Conservation (phyloP, 2,888 invertebrate species). For the Ormia ochracea region DNA sequence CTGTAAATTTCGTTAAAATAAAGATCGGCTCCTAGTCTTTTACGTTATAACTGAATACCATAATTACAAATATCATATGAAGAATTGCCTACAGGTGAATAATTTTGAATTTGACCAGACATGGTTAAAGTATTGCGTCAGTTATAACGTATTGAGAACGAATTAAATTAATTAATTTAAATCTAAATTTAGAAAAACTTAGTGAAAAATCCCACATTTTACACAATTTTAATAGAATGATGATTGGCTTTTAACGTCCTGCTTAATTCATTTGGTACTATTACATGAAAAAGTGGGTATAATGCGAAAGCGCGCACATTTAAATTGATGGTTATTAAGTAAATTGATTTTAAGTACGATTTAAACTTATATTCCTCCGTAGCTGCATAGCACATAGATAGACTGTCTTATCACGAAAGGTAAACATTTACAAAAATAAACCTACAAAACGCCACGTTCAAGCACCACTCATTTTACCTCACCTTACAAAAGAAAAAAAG, state of each 20-base stretch:
- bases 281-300: conserved; percentile 42
- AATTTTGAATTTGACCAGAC: too few relatives aligned
- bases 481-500: too few relatives aligned
- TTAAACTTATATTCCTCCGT: conserved; percentile 69
- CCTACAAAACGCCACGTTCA: not conserved
- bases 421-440: conserved; percentile 53
- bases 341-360: conserved; percentile 77
- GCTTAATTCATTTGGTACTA: not conserved
- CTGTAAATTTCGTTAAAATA: too few relatives aligned
- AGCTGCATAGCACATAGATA: conserved; percentile 16
- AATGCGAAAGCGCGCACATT: conserved; percentile 68
- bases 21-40: too few relatives aligned
- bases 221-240: not conserved
- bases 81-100: too few relatives aligned
- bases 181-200: not conserved
- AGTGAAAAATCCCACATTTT: not conserved
- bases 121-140: too few relatives aligned
- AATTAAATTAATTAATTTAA: too few relatives aligned
- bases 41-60: too few relatives aligned
- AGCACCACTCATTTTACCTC: conserved; percentile 28
- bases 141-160: too few relatives aligned
- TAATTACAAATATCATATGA: too few relatives aligned
- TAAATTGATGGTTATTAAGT: conserved; percentile 77
- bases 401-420: conserved; percentile 50
- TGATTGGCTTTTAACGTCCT: not conserved